phyloP scores from a whole-genome alignment of 2,113 vertebrate species.

The Phrynosoma blainvillii region DNA sequence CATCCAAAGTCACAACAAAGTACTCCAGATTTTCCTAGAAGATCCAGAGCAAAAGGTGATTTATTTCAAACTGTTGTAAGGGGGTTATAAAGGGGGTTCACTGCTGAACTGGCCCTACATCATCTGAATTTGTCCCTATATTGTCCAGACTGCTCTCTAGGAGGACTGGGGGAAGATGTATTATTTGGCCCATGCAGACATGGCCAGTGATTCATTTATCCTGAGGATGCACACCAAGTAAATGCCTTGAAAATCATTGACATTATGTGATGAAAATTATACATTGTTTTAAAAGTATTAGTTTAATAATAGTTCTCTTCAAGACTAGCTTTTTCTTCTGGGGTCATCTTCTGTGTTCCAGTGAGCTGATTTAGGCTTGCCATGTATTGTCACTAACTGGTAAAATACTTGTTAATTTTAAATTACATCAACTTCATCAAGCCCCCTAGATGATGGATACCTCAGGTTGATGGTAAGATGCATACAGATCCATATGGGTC shows the following conservation, averaged over 20 bases:
- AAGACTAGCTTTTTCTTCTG: neutral
- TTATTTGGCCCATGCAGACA: too few species aligned
- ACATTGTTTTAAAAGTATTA: neutral
- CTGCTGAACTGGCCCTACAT: too few species aligned
- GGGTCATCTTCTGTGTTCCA: neutral
- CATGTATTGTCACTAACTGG: neutral
- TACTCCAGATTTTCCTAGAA: too few species aligned
- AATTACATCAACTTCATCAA: neutral
- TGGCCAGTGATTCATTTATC: neutral
- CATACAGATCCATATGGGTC: neutral
- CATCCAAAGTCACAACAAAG: too few species aligned
- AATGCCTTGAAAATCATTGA: neutral
- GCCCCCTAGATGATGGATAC: neutral
- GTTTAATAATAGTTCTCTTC: neutral
- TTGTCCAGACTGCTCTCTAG: too few species aligned
- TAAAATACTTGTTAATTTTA: neutral
- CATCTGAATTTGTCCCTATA: too few species aligned
- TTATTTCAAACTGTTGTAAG: too few species aligned
- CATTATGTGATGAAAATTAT: neutral
- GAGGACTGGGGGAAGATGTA: too few species aligned
- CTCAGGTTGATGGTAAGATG: neutral
- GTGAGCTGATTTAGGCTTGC: neutral
- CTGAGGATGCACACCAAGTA: neutral
- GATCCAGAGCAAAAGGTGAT: too few species aligned
- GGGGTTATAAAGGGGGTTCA: too few species aligned